Evolutionary conservation across 1,140 invertebrate species (phyloP).

Genomic region (Drosophila repletoides): DNA sequence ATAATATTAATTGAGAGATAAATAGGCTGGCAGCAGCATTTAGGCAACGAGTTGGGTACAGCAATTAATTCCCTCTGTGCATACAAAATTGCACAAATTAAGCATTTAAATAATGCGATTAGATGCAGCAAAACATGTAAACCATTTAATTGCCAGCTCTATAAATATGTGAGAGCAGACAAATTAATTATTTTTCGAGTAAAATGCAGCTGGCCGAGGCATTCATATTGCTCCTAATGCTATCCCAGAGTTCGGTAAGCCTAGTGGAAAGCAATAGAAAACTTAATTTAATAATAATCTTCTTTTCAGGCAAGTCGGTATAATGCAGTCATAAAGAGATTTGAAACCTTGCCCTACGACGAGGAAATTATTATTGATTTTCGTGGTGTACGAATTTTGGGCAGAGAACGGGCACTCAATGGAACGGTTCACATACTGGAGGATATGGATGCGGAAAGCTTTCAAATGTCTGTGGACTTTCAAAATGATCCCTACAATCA

Average conservation of each 20-base stretch:
- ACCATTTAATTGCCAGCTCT: constrained; percentile 6
- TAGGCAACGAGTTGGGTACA: neutral
- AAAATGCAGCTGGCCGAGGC: neutral
- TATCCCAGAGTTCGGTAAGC: constrained; percentile 1
- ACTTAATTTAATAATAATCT: neutral
- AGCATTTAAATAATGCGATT: constrained; percentile 3
- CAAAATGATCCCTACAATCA: constrained; percentile 13
- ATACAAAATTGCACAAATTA: constrained; percentile 26
- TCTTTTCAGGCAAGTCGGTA: neutral
- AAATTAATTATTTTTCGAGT: neutral
- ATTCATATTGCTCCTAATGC: neutral
- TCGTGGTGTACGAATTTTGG: constrained; percentile 5
- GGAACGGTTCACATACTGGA: constrained; percentile 15
- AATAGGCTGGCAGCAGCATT: neutral
- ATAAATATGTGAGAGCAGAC: neutral
- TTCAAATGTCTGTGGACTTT: constrained; percentile 3
- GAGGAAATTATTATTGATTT: constrained; percentile 17
- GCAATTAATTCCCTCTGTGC: constrained; percentile 11
- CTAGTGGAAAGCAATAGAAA: neutral
- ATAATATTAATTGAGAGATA: constrained; percentile 6
- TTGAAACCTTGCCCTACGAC: neutral
- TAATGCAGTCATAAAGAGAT: neutral
- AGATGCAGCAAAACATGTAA: neutral
- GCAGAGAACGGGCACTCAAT: constrained; percentile 18
- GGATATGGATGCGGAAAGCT: constrained; percentile 6